Conservation (phyloP, 2,113 vertebrate species). For the Cynocephalus volans region DNA sequence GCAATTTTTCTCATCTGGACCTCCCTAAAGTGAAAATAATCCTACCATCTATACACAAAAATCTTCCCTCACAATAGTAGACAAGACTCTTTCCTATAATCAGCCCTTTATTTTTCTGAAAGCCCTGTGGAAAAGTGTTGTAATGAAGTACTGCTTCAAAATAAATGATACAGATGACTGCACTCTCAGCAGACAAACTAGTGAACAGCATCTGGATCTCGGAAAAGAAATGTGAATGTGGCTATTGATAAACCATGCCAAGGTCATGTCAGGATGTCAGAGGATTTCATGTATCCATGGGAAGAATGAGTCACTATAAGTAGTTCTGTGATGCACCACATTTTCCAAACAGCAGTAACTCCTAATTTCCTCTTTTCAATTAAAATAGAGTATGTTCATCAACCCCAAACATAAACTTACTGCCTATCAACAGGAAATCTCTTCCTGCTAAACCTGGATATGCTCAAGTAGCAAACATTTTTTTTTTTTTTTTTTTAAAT, state of each 20-base stretch:
- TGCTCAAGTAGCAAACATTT: slow-evolving; percentile 1
- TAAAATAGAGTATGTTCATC: neutral
- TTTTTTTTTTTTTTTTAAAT: no score
- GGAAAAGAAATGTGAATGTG: neutral
- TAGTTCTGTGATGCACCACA: neutral
- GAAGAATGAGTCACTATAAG: slow-evolving; percentile 22
- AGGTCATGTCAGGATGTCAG: slow-evolving; percentile 44
- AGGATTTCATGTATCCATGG: slow-evolving; percentile 26
- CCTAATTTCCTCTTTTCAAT: slow-evolving; percentile 48
- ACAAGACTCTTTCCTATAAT: slow-evolving; percentile 61
- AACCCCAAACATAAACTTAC: slow-evolving; percentile 58
- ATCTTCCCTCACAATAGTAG: neutral
- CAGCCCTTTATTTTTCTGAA: neutral
- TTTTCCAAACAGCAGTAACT: slow-evolving; percentile 47
- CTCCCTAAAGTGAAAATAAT: slow-evolving; percentile 53
- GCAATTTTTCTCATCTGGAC: neutral
- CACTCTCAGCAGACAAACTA: slow-evolving; percentile 19
- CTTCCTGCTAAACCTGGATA: slow-evolving; percentile 32
- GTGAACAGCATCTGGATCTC: slow-evolving; percentile 35
- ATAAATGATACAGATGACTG: slow-evolving; percentile 30
- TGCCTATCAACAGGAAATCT: slow-evolving; percentile 43
- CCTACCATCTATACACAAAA: slow-evolving; percentile 44
- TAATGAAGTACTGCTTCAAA: slow-evolving; percentile 64
- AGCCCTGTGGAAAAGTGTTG: neutral
- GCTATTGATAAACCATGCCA: slow-evolving; percentile 51